Base-by-base conservation (phyloP, 1,140 invertebrate species). In the Drosophila lowei region DNA sequence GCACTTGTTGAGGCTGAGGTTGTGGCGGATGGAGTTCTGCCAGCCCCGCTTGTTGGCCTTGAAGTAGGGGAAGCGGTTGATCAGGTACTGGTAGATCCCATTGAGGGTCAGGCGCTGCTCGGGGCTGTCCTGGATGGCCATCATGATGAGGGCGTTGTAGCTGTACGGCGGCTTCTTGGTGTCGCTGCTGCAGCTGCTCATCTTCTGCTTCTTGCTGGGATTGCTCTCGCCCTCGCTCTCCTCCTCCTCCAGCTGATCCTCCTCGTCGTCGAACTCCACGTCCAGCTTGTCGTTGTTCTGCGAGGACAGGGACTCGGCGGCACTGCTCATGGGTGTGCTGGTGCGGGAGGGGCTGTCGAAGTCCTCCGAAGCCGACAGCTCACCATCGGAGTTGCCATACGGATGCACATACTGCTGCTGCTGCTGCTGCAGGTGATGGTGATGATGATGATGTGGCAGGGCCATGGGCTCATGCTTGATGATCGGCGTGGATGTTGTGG, bases 81-180 rank as follows among this genome's bases (percentile, higher is more conserved):
- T 99, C 78, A 99, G 99, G 92, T 98, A 99, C 90, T 99, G 98
- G 92, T 99, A 99, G 80, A 99, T 99, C 28, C 98, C 98, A 91
- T 99, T 99, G 1, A 99, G 92, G 0, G 99, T 99, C 6, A 99
- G 93, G 7, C 98, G 92, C 91, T 98, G 99, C 72, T 99, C 97
- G 0, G 96, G 95, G 79, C 97, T 98, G 70, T 97, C 95, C 23
- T 97, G 93, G 46, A 99, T 99, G 8, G 99, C 99, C 98, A 99
- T 99, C 98, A 99, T 99, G 88, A 99, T 99, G 23, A 99, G 94
- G 0, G 98, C 98, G 92, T 99, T 99, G 93, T 99, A 99, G 91
- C 97, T 98, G 92, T 97, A 99, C 0, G 97, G 96, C 0, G 99
- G 99, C 86, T 99, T 99, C 79, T 97, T 97, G 88, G 94, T 94